These are phyloP conservation scores for Plemyria rubiginata DNA, from an alignment of 2,888 invertebrate species.

Conservation along the genomic window DNA sequence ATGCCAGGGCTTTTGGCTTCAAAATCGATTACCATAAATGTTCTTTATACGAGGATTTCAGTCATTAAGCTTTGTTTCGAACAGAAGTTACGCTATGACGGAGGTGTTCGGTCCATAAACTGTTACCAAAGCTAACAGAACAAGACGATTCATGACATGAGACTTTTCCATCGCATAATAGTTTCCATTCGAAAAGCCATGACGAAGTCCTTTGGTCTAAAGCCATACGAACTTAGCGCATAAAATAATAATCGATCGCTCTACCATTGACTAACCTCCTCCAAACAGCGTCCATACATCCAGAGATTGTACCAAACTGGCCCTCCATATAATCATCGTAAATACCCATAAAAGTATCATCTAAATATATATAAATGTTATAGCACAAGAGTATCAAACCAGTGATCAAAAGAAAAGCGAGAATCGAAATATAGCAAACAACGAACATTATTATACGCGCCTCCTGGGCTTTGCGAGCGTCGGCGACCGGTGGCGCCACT, in stretches of 20 bases:
- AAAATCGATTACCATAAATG: neutral
- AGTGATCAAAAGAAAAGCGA: slow-evolving; percentile 1
- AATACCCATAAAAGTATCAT: neutral
- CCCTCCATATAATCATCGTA: slow-evolving; percentile 3
- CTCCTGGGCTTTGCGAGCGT: neutral
- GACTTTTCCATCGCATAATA: neutral
- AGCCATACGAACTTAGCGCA: neutral
- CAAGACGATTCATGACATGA: neutral
- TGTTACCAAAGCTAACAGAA: neutral
- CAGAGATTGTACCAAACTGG: neutral
- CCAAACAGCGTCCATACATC: neutral
- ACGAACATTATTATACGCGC: slow-evolving; percentile 13
- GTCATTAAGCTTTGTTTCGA: neutral
- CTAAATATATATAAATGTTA: neutral
- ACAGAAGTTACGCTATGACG: neutral
- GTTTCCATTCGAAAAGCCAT: neutral
- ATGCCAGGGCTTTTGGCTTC: neutral
- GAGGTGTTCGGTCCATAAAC: neutral
- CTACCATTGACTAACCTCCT: slow-evolving; percentile 6
- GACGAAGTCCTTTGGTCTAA: neutral
- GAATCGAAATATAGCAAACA: neutral
- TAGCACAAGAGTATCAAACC: neutral
- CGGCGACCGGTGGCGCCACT: neutral
- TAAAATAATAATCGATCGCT: slow-evolving; percentile 8
- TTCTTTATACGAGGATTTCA: neutral